These are phyloP conservation scores for Cerastis leucographa DNA, from an alignment of 2,888 invertebrate genomes.

Conservation along the genomic window DNA sequence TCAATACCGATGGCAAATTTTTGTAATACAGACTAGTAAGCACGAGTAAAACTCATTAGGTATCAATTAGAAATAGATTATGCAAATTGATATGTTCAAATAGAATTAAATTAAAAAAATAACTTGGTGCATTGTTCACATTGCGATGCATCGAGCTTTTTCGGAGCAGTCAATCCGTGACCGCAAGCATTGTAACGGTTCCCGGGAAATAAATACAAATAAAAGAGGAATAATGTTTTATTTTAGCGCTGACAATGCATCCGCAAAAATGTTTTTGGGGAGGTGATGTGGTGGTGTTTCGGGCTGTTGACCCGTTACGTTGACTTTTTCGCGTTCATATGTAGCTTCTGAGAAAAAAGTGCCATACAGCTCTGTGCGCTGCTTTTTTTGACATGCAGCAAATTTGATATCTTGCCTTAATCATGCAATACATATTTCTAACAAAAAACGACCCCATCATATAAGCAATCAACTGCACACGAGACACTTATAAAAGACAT, in stretches of 20 bases:
- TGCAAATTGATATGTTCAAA: constrained; percentile 18
- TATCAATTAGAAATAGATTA: constrained; percentile 12
- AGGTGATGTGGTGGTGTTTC: constrained; percentile 13
- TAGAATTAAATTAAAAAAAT: constrained; percentile 10
- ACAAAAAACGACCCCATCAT: not conserved
- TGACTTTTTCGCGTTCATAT: not conserved
- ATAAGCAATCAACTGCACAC: not conserved
- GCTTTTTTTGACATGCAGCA: not conserved
- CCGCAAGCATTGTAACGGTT: constrained; percentile 46
- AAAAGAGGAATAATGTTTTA: constrained; percentile 52
- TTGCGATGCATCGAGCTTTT: constrained; percentile 38
- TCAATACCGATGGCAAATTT: constrained; percentile 29
- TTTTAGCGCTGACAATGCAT: constrained; percentile 40
- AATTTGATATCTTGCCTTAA: not conserved
- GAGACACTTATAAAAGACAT: not conserved
- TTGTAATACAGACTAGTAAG: not conserved
- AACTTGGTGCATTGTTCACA: constrained; percentile 11
- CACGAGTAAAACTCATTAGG: constrained; percentile 19
- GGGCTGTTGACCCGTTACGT: not conserved
- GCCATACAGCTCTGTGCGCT: not conserved
- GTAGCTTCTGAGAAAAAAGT: not conserved
- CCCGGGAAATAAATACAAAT: constrained; percentile 52
- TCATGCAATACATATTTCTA: not conserved
- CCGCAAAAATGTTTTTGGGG: constrained; percentile 24
- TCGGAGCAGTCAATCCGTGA: constrained; percentile 47